A percentile compares a stretch with the other conserved stretches of the same genome.
Evolutionary conservation across 2,113 vertebrate genomes (phyloP).

Genomic region (Gavialis gangeticus): DNA sequence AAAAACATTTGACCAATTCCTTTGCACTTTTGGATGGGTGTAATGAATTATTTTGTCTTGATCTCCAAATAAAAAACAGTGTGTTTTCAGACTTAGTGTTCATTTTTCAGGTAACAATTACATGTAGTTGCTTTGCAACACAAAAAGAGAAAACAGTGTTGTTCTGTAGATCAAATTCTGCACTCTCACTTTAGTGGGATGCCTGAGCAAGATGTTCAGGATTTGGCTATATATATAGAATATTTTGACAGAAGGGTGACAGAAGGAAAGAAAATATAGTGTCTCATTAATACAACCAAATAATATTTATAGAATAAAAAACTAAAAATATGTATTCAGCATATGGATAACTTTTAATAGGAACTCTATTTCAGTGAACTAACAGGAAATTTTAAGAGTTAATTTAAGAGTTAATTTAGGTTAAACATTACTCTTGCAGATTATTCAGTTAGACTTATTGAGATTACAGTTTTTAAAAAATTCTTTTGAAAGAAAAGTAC

Average conservation of each 20-base stretch:
- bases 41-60: not conserved
- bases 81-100: not conserved
- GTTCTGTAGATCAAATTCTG: not conserved
- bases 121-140: not conserved
- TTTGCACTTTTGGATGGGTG: not conserved
- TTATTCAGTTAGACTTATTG: constrained; percentile 53
- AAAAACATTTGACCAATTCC: not conserved
- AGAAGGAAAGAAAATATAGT: constrained; percentile 5
- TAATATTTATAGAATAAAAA: constrained; percentile 16
- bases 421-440: constrained; percentile 40
- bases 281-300: not conserved
- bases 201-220: not conserved
- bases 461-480: constrained; percentile 63
- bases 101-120: not conserved
- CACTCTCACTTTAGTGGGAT: not conserved
- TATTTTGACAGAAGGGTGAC: not conserved
- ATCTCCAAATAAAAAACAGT: not conserved
- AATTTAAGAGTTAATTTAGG: constrained; percentile 49
- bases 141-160: not conserved
- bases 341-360: constrained; percentile 24
- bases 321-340: not conserved
- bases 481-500: constrained; percentile 61
- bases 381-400: constrained; percentile 41
- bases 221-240: not conserved
- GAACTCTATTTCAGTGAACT: constrained; percentile 44